These are phyloP conservation scores for Rhizomys pruinosus DNA, from an alignment of 2,113 vertebrate genomes.

Conservation along the genomic window DNA sequence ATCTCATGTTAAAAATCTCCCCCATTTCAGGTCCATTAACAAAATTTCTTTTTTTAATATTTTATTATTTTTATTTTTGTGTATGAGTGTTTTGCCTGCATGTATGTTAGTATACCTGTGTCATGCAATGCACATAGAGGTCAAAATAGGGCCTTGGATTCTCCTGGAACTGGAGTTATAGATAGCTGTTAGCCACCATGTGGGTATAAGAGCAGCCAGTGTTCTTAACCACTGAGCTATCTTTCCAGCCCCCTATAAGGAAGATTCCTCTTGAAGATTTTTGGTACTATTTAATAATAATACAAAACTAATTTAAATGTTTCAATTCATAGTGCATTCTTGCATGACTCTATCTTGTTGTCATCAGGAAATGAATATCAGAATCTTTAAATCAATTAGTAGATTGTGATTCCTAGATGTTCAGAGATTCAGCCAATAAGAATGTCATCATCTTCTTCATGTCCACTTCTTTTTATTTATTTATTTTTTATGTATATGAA, in stretches of 20 bases:
- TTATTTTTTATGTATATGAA: no score
- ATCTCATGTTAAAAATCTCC: constrained; percentile 15
- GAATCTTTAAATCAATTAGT: not conserved
- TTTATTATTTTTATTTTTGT: no score
- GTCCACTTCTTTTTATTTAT: no score
- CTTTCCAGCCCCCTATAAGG: not conserved
- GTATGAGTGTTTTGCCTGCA: no score
- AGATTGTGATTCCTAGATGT: not conserved
- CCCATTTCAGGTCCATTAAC: not conserved
- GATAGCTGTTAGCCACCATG: no score
- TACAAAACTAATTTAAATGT: not conserved
- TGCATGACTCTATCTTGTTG: not conserved
- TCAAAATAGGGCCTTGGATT: no score
- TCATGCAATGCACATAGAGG: no score
- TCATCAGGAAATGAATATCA: not conserved
- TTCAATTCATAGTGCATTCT: not conserved
- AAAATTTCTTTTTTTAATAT: not conserved
- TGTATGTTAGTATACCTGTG: no score
- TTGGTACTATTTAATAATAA: not conserved
- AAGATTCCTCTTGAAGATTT: not conserved
- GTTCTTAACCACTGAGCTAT: no score
- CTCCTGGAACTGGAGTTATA: no score
- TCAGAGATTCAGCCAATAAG: not conserved
- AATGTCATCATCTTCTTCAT: no score
- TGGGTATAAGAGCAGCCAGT: no score